Percentiles rank a stretch among this genome's conserved stretches.
Evolutionary conservation across 35 echinoderm and acorn worm genomes (phyloP).

Genomic region (Stichopus chloronotus): DNA sequence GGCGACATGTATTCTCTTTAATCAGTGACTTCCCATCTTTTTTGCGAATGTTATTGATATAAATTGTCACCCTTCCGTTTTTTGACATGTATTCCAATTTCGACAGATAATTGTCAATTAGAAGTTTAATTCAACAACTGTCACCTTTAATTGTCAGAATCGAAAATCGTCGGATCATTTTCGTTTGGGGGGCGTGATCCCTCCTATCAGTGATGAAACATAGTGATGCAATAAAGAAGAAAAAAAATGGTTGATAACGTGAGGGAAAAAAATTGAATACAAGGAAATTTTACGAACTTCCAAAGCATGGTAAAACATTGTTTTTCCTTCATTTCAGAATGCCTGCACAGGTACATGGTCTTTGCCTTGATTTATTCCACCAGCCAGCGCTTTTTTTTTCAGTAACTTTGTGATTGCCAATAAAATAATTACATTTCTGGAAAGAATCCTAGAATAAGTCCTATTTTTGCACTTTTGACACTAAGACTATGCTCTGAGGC

Average conservation of each 20-base stretch:
- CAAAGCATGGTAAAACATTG: no score
- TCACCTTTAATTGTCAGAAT: not conserved
- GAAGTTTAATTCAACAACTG: not conserved
- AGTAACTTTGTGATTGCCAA: not conserved
- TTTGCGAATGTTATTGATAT: not conserved
- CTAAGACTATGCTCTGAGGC: not conserved
- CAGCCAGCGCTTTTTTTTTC: not conserved
- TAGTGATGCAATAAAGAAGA: not conserved
- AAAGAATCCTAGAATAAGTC: not conserved
- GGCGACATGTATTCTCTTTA: not conserved
- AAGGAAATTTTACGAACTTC: not conserved
- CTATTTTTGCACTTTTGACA: constrained; percentile 12
- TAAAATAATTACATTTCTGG: not conserved
- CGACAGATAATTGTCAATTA: not conserved
- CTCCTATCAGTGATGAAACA: no score
- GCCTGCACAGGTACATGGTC: no score
- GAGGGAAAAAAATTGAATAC: not conserved
- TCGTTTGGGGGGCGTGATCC: not conserved
- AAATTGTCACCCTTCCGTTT: not conserved
- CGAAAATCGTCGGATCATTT: not conserved
- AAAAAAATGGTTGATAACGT: not conserved
- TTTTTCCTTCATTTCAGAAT: no score
- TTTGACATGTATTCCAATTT: not conserved
- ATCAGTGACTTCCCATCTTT: not conserved
- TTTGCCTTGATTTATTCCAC: not conserved